Evolutionary conservation across 2,888 invertebrate genomes (phyloP), one percentile per base, ranked within the genome.

Genomic region (Mylabris sibirica): DNA sequence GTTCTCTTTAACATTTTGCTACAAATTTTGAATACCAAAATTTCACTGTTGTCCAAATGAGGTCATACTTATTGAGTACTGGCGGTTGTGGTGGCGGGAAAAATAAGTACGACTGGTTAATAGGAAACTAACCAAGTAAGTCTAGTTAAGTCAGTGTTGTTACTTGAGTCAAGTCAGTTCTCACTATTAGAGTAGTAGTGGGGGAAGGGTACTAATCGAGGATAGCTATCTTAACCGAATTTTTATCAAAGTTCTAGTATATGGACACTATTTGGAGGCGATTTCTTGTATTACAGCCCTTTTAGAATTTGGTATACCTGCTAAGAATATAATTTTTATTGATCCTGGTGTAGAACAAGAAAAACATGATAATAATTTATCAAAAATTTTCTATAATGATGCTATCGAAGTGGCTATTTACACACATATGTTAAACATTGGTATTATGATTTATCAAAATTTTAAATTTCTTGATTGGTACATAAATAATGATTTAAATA

Each of bases 221-320:
- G n/a, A n/a, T n/a, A n/a, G n/a, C n/a, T n/a, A n/a, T n/a, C n/a
- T n/a, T n/a, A n/a, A n/a, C n/a, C n/a, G n/a, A n/a, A 59, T 81
- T 84, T 11, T 74, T 87, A 87, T 81, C 66, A 84, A 81, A 70
- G 79, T 91, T 6, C 81, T 94, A 2, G 88, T 94, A 0, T 93
- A 93, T 78, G 94, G 94, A 0, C 85, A 87, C 20, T 87, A 87
- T 38, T 82, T 93, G 61, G 88, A 92, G 75, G 88, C 90, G 0
- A 91, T 90, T 77, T 89, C 90, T 74, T 91, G 92, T 75, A 76
- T 94, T 9, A 87, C 89, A 20, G 88, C 90, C 0, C 83, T 94
- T 38, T 75, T 92, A 12, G 87, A 89, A 38, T 84, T 87, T 70
- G 90, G 90, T 1, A 79, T 93, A 0, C 82, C 86, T 0, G 86